phyloP scores from a whole-genome alignment of 2,797 vertebrate genomes.

The Hemibagrus guttatus region DNA sequence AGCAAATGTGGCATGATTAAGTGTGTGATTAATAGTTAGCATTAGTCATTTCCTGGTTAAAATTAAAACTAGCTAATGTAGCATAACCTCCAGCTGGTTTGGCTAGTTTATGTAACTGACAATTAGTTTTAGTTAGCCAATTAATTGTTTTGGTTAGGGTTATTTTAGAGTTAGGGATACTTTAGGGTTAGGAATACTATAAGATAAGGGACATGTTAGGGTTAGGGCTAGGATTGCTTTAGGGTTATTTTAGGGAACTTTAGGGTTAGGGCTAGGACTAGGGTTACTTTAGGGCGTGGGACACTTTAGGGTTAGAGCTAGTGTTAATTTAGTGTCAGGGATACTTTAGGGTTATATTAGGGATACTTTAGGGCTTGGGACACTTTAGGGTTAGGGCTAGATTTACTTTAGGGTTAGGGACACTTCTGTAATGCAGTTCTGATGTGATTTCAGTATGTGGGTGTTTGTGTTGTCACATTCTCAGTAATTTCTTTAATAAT shows the following conservation, averaged over 20 bases:
- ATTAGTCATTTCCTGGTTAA: not conserved
- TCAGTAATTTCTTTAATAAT: not conserved
- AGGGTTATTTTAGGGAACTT: too few relatives aligned
- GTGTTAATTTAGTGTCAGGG: too few relatives aligned
- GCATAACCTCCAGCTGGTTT: not conserved
- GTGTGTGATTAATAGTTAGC: not conserved
- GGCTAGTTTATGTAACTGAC: not conserved
- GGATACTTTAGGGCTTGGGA: too few relatives aligned
- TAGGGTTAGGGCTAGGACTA: too few relatives aligned
- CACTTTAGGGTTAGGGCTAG: not conserved
- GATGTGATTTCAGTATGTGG: not conserved
- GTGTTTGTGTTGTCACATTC: not conserved
- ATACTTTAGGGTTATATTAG: too few relatives aligned
- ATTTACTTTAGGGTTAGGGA: not conserved
- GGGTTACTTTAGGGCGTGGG: too few relatives aligned
- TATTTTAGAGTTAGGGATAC: too few relatives aligned
- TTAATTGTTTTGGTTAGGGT: not conserved
- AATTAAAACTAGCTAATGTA: not conserved
- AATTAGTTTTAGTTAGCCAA: not conserved
- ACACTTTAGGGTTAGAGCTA: too few relatives aligned
- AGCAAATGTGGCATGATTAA: not conserved
- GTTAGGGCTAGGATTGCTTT: too few relatives aligned
- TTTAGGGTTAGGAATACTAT: too few relatives aligned
- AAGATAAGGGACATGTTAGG: too few relatives aligned
- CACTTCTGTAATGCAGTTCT: not conserved